phyloP scores from a whole-genome alignment of 2,797 vertebrate species.

The Microtus obscurus region DNA sequence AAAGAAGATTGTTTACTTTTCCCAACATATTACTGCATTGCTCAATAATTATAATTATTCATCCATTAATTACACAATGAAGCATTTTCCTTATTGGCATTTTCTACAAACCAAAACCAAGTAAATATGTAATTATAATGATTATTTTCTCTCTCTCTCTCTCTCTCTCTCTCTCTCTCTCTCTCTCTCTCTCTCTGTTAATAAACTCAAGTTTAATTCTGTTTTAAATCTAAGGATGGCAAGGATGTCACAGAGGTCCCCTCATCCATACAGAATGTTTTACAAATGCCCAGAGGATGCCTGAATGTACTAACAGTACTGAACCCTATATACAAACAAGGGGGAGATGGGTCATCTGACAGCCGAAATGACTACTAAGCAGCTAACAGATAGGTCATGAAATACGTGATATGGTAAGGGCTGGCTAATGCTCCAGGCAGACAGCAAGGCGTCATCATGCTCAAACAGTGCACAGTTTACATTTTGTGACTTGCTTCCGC shows the following conservation, averaged over 20 bases:
- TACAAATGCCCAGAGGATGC: not conserved
- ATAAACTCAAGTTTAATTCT: conserved; percentile 22
- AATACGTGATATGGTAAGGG: not conserved
- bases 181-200: not conserved
- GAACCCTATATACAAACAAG: not conserved
- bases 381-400: not conserved
- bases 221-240: not conserved
- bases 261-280: not conserved
- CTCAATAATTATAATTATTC: not conserved
- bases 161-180: not conserved
- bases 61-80: conserved; percentile 12
- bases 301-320: not conserved
- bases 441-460: not conserved
- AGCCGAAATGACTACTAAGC: not conserved
- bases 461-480: not conserved
- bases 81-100: not conserved
- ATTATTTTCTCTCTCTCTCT: not conserved
- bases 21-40: not conserved
- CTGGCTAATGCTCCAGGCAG: not conserved
- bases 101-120: conserved; percentile 29
- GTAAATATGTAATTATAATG: not conserved
- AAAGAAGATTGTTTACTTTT: conserved; percentile 1
- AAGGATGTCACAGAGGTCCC: not conserved
- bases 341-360: not conserved
- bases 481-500: not conserved